Conservation (phyloP, 2,113 vertebrate genomes). For the Axis porcinus region DNA sequence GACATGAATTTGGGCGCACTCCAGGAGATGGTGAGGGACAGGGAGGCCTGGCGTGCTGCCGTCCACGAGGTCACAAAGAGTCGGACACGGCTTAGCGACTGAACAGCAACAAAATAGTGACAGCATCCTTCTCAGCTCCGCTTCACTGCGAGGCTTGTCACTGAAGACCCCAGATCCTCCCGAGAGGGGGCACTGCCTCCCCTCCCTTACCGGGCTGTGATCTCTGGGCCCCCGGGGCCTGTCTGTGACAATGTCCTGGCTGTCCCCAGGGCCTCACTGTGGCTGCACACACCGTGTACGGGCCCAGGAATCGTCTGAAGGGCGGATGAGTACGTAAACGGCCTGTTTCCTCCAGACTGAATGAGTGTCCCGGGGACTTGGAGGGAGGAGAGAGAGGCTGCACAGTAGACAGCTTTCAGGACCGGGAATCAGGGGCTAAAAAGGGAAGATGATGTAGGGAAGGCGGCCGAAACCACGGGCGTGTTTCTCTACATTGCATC, state of each 20-base stretch:
- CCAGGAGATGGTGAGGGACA: background rate
- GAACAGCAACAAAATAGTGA: background rate
- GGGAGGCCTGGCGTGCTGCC: background rate
- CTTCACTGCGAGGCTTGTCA: background rate
- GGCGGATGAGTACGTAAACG: background rate
- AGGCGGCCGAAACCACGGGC: background rate
- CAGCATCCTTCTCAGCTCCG: background rate
- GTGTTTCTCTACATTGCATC: background rate
- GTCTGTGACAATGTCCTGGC: accelerated
- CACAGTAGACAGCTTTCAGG: background rate
- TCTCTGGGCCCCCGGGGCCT: background rate
- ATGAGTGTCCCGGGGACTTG: background rate
- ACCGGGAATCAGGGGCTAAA: background rate
- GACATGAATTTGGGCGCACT: background rate
- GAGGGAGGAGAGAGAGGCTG: no score
- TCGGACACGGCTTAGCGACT: accelerated
- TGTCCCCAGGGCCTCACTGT: background rate
- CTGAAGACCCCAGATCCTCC: background rate
- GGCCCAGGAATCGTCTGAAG: no score
- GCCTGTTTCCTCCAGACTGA: accelerated
- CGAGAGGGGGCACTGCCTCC: accelerated
- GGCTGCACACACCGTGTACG: accelerated
- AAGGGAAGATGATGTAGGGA: background rate
- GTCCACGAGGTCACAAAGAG: background rate
- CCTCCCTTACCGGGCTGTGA: accelerated